Evolutionary conservation across 2,888 invertebrate species (phyloP).

Genomic region (Pedicia rivosa): DNA sequence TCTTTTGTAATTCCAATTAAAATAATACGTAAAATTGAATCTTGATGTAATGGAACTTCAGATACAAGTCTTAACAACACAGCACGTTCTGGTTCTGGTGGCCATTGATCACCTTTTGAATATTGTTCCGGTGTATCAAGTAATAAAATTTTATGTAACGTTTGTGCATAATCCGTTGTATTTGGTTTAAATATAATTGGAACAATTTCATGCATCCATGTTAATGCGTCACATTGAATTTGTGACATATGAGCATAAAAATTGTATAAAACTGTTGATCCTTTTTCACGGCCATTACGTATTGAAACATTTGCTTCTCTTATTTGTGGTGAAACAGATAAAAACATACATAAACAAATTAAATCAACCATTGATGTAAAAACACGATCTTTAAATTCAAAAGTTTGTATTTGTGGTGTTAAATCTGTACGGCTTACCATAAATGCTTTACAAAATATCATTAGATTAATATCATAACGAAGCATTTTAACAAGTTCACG

Average conservation of each 20-base stretch:
- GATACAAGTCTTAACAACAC: constrained; percentile 63
- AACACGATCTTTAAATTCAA: constrained; percentile 65
- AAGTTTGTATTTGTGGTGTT: constrained; percentile 40
- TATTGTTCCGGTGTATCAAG: constrained; percentile 66
- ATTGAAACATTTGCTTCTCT: constrained; percentile 45
- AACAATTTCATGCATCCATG: constrained; percentile 76
- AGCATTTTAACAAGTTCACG: constrained; percentile 80
- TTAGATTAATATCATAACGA: constrained; percentile 62
- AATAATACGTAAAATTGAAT: constrained; percentile 64
- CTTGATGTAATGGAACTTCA: constrained; percentile 78
- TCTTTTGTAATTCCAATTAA: constrained; percentile 62
- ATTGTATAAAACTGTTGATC: constrained; percentile 22
- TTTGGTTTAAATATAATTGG: constrained; percentile 56
- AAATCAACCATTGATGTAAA: constrained; percentile 74
- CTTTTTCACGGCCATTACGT: constrained; percentile 34
- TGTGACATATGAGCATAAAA: constrained; percentile 34
- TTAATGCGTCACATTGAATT: constrained; percentile 73
- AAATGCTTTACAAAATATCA: constrained; percentile 62
- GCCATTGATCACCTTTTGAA: constrained; percentile 76
- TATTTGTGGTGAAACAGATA: constrained; percentile 56
- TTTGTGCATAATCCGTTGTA: constrained; percentile 55
- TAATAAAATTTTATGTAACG: constrained; percentile 63
- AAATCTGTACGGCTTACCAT: constrained; percentile 44
- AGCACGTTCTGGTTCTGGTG: constrained; percentile 75
- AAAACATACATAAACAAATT: constrained; percentile 67